phyloP scores from a whole-genome alignment of 2,797 vertebrate species.

The Acipenser oxyrinchus region DNA sequence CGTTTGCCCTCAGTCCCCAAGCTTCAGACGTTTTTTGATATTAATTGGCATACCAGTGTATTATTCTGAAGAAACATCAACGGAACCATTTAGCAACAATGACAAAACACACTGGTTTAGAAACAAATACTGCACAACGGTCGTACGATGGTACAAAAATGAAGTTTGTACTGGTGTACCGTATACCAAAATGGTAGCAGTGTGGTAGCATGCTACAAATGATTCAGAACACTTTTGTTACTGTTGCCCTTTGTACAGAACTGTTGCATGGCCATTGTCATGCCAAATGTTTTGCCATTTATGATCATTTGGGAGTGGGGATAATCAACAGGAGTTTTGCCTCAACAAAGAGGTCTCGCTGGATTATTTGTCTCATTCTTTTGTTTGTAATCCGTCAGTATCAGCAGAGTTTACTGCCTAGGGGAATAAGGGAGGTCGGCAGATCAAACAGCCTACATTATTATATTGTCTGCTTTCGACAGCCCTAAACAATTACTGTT shows the following conservation, averaged over 20 bases:
- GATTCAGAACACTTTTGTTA: no score
- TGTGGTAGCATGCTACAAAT: no score
- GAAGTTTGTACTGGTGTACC: no score
- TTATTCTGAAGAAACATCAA: not conserved
- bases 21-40: not conserved
- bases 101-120: no score
- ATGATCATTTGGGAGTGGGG: not conserved
- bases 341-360: constrained; percentile 3
- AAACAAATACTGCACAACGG: no score
- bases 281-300: no score
- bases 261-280: no score
- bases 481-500: constrained; percentile 9
- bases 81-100: not conserved
- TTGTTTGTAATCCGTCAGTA: constrained; percentile 3
- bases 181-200: no score
- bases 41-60: not conserved
- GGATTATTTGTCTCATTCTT: constrained; percentile 7
- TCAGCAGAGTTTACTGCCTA: constrained; percentile 8
- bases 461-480: constrained; percentile 6
- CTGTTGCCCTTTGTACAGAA: no score
- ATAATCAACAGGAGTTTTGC: not conserved
- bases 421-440: constrained; percentile 7
- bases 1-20: not conserved
- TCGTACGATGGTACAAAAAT: no score
- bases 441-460: constrained; percentile 1